phyloP scores from a whole-genome alignment of 1,140 invertebrate species.

The Drosophila rhopaloa region DNA sequence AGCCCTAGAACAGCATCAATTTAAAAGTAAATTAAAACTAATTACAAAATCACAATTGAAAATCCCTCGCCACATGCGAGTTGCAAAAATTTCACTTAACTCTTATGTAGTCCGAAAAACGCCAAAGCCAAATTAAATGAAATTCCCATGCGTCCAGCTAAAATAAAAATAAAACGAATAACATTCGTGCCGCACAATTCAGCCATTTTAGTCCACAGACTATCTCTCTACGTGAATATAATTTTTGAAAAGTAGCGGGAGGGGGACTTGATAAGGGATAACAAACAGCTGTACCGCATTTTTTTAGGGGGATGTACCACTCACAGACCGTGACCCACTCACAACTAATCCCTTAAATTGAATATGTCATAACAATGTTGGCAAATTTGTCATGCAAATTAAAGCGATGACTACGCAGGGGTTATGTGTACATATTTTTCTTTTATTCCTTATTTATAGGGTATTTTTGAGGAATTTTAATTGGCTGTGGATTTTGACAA shows the following conservation, averaged over 20 bases:
- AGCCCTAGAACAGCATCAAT: background rate
- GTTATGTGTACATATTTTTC: slow-evolving; percentile 25
- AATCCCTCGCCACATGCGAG: slow-evolving; percentile 24
- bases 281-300: slow-evolving; percentile 26
- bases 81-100: slow-evolving; percentile 33
- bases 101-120: slow-evolving; percentile 18
- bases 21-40: slow-evolving; percentile 35
- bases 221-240: slow-evolving; percentile 12
- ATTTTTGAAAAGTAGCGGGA: slow-evolving; percentile 13
- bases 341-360: slow-evolving; percentile 81
- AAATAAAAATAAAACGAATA: slow-evolving; percentile 33
- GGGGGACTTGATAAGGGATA: slow-evolving; percentile 44
- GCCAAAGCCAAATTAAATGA: slow-evolving; percentile 53
- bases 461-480: slow-evolving; percentile 15
- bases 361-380: slow-evolving; percentile 83
- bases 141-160: slow-evolving; percentile 41
- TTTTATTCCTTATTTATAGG: slow-evolving; percentile 22
- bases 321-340: slow-evolving; percentile 33
- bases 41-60: slow-evolving; percentile 51
- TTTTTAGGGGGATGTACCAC: background rate
- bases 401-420: slow-evolving; percentile 75
- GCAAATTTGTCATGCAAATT: slow-evolving; percentile 82
- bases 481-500: background rate
- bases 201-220: slow-evolving; percentile 37
- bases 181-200: slow-evolving; percentile 38